phyloP scores from a whole-genome alignment of 2,797 vertebrate genomes.

The Hemibagrus guttatus region DNA sequence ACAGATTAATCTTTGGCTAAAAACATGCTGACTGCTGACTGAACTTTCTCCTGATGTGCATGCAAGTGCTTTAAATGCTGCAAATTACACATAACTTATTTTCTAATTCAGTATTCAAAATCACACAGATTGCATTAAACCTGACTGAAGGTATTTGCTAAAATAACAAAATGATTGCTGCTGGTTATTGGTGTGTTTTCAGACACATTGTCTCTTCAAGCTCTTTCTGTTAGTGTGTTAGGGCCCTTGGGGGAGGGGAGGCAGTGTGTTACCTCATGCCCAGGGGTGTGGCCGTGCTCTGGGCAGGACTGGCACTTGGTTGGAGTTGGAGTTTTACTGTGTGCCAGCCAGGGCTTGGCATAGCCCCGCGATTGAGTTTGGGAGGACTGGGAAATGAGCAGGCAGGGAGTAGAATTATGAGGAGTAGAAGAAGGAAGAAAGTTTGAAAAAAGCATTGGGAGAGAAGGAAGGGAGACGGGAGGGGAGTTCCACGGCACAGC shows the following conservation, averaged over 20 bases:
- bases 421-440: constrained; percentile 30
- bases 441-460: constrained; percentile 23
- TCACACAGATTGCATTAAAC: not conserved
- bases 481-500: constrained; percentile 34
- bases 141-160: not conserved
- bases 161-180: not conserved
- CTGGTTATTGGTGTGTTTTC: constrained; percentile 33
- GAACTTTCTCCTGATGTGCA: not conserved
- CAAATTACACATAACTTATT: not conserved
- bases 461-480: constrained; percentile 10
- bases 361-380: constrained; percentile 93
- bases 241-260: constrained; percentile 45
- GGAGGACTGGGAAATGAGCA: constrained; percentile 81
- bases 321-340: constrained; percentile 95
- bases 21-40: not conserved
- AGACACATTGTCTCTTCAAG: constrained; percentile 13
- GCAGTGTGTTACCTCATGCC: constrained; percentile 88
- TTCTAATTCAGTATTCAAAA: not conserved
- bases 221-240: constrained; percentile 67
- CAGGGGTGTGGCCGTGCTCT: constrained; percentile 83
- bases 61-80: not conserved
- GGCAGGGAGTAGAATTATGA: constrained; percentile 30
- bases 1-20: not conserved
- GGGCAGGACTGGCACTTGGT: constrained; percentile 90
- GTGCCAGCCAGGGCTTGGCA: constrained; percentile 99